Evolutionary conservation across 2,797 vertebrate genomes (phyloP), one percentile per base, ranked within the genome.

Genomic region (Centroberyx gerrardi): DNA sequence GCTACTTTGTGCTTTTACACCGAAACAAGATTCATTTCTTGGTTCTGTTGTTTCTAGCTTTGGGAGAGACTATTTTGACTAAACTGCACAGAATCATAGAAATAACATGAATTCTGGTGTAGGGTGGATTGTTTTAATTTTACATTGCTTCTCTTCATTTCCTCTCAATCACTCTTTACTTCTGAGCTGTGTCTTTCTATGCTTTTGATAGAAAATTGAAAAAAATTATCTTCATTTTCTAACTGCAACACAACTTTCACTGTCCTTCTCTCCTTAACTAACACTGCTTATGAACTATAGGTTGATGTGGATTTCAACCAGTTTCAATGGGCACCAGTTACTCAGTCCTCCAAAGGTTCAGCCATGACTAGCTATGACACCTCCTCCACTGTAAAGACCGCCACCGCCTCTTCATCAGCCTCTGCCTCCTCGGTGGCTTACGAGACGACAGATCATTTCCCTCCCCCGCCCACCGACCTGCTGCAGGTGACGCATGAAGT

Each of bases 291-390:
- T 49, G 8, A 81, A 82, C 67, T 85, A 81, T 46, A 98, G 96
- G 96, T 96, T 83, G 93, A 96, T 93, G 92, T 94, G 93, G 96
- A 85, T 31, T 92, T 92, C 90, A 95, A 94, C 92, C 94, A 97
- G 89, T 95, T 95, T 94, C 94, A 92, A 44, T 95, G 95, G 94
- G 85, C 92, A 62, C 93, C 95, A 74, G 87, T 90, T 56, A 91
- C 79, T 71, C 90, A 94, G 82, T 89, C 93, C 70, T 88, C 95
- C 61, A 92, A 93, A 87, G 69, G 75, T 74, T 93, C 94, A 73
- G 68, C 86, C 70, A 89, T 62, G 54, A 92, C 88, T 52, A 90
- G 71, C 82, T 90, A 93, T 63, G 92, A 95, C 86, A 78, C 77
- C 5, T 93, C 92, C 0, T 92, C 91, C 72, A 68, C 84, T 46